phyloP scores from a whole-genome alignment of 2,888 invertebrate genomes.

The Entomobrya proxima region DNA sequence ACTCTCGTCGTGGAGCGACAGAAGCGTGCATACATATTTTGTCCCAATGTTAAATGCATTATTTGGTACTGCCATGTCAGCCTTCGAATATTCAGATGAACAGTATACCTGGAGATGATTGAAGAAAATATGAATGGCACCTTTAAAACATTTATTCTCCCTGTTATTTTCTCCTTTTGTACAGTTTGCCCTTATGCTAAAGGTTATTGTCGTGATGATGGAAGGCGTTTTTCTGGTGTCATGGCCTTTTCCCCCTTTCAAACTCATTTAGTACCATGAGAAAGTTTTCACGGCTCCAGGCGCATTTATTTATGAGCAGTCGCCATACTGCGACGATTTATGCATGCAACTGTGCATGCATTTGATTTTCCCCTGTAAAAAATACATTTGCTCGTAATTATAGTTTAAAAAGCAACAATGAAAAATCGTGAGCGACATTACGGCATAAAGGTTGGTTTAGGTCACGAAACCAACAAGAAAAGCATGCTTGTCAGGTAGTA shows the following conservation, averaged over 20 bases:
- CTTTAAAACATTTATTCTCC: not conserved
- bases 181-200: not conserved
- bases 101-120: too few relatives aligned
- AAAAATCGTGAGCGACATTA: conserved; percentile 9
- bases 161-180: not conserved
- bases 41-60: too few relatives aligned
- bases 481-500: not conserved
- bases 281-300: not conserved
- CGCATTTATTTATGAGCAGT: not conserved
- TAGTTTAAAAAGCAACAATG: conserved; percentile 9
- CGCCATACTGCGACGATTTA: not conserved
- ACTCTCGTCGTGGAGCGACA: too few relatives aligned
- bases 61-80: too few relatives aligned
- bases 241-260: not conserved
- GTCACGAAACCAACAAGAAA: conserved; percentile 20
- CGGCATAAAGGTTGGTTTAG: conserved; percentile 10
- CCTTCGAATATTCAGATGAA: too few relatives aligned
- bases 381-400: not conserved
- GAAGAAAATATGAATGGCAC: too few relatives aligned
- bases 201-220: not conserved
- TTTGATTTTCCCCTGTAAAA: not conserved
- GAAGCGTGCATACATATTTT: too few relatives aligned
- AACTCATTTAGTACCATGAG: not conserved
- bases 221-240: not conserved
- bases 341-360: not conserved